These are phyloP conservation scores for Hippocampus comes DNA, from an alignment of 2,113 vertebrate species.

Conservation along the genomic window DNA sequence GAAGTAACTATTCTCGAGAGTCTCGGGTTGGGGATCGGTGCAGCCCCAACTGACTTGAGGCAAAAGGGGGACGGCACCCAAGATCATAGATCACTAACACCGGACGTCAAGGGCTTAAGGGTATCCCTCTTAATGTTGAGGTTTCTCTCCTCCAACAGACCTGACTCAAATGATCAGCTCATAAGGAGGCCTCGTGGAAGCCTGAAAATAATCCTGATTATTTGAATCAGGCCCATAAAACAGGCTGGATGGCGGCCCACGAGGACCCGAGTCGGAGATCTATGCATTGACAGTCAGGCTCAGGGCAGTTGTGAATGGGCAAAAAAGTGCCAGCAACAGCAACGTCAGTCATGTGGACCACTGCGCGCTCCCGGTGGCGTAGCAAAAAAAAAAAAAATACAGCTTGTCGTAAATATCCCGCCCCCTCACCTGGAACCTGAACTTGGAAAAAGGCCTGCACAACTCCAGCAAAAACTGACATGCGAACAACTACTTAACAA, in stretches of 20 bases:
- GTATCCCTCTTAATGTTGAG: no score
- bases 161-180: no score
- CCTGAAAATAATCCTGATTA: no score
- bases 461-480: neutral
- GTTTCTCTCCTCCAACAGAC: no score
- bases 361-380: neutral
- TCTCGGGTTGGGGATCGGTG: neutral
- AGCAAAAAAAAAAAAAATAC: neutral
- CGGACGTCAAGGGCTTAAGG: no score
- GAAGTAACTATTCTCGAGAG: neutral
- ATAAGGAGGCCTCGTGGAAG: no score
- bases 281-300: neutral
- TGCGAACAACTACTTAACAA: neutral
- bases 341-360: neutral
- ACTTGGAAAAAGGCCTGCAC: neutral
- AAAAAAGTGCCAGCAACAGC: neutral
- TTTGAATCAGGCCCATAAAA: no score
- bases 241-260: no score
- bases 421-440: neutral
- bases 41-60: neutral
- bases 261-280: no score
- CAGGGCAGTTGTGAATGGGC: neutral
- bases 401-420: neutral
- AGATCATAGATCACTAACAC: no score
- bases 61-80: neutral